Evolutionary conservation across 1,140 invertebrate species (phyloP), one percentile per base, ranked within the genome.

Genomic region (Zaprionus ornatus): DNA sequence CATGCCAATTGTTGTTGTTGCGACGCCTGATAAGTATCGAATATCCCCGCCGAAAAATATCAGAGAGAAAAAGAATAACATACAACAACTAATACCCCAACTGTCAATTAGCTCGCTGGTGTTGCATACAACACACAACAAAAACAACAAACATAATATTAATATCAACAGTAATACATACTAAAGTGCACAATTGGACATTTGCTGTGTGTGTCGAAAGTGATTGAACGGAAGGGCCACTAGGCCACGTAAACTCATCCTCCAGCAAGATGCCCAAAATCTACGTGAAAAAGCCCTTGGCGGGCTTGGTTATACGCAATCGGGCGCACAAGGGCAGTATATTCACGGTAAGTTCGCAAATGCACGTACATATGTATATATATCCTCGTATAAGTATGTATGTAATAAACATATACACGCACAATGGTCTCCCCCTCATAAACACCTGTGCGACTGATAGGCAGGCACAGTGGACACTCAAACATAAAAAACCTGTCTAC

Each of bases 321-420:
- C 94, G 95, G 91, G 94, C 95, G 86, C 95, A 96, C 80, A 96
- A 96, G 93, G 95, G 96, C 93, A 95, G 95, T 79, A 95, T 96
- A 71, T 95, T 96, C 84, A 96, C 95, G 92, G 95, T 96, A 94
- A 94, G 94, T 93, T 40, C 55, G 23, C 27, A 21, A 9, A 45
- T 27, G 25, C 45, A 59, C 17, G 15, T 59, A 65, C 1, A 0
- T 37, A 17, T 7, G 17, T 59, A 65, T 1, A 2, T 37, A 17
- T 7, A 35, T 32, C n/a, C 3, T 25, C 6, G 7, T 56, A 48
- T 29, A 17, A 45, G 40, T 45, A 45, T 45, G 40, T 6, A 19
- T 27, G 29, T 13, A 45, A 27, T 54, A 54, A 23, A n/a, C 29
- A 19, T 59, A 37, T 10, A n/a, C n/a, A 57, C 35, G 57, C 35